Percentiles rank a stretch among this genome's conserved stretches.
phyloP scores from a whole-genome alignment of 2,113 vertebrate genomes.

The Plotosus lineatus region DNA sequence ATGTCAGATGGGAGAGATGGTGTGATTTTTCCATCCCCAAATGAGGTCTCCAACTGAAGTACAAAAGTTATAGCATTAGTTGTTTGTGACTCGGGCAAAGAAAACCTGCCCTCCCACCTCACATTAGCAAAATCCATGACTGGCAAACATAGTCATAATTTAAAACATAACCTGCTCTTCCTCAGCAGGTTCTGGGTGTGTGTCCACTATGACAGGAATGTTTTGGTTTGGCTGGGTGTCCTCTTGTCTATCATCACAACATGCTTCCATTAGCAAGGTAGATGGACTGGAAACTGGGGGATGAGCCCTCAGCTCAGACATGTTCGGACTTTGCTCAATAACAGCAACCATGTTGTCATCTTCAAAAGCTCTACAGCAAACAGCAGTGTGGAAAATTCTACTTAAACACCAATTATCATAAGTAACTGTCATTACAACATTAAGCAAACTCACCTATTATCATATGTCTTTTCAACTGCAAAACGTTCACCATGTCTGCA shows the following conservation, averaged over 20 bases:
- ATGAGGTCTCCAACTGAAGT: constrained; percentile 60
- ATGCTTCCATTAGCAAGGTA: constrained; percentile 67
- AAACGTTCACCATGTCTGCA: constrained; percentile 60
- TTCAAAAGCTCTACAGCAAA: constrained; percentile 72
- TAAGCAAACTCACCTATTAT: constrained; percentile 71
- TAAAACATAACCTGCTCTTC: constrained; percentile 63
- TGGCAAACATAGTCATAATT: not conserved
- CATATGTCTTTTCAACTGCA: constrained; percentile 67
- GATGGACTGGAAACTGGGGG: constrained; percentile 62
- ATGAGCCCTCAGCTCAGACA: constrained; percentile 62
- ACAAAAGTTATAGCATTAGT: not conserved
- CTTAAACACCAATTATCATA: not conserved
- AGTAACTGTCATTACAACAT: not conserved
- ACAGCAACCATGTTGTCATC: constrained; percentile 67
- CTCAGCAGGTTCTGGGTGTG: constrained; percentile 61
- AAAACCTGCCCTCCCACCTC: not conserved
- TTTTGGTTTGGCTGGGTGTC: constrained; percentile 38
- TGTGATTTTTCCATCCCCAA: constrained; percentile 63
- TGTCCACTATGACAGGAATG: constrained; percentile 66
- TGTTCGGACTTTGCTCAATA: constrained; percentile 66
- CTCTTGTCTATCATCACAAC: constrained; percentile 54
- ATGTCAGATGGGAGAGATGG: constrained; percentile 63
- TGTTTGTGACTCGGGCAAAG: not conserved
- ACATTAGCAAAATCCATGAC: not conserved
- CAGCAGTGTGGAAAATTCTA: constrained; percentile 3